Base-by-base conservation (phyloP, 2,888 invertebrate species). In the Dinocampus coccinellae region DNA sequence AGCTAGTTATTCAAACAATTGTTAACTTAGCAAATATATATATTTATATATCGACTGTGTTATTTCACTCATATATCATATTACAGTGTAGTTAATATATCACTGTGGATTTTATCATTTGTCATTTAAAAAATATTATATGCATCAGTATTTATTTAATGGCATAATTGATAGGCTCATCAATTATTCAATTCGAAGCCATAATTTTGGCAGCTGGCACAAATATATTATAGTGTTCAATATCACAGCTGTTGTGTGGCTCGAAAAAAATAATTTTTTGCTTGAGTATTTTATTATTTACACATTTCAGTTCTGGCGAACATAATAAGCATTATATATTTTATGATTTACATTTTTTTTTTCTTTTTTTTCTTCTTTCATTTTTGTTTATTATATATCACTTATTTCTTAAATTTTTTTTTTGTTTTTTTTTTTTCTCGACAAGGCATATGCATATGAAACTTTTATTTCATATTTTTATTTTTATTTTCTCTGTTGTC, bases 61-160 rank as follows among this genome's bases (percentile, higher is more conserved):
- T 24, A 20, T 53, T 47, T 16, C 7, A 3, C 52, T 47, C 22
- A 22, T 3, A 11, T 53, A 22, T 53, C 7, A 1, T 22, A 22
- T 22, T 22, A 22, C 11, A 10, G 26, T 24, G 24, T 26, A 11
- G 10, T 4, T 0, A 24, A 26, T 26, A 53, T 55, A n/a, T 55
- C 2, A 11, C 2, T 29, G 11, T 26, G 9, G 11, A 55, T 55
- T 55, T 61, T 67, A 73, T 70, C 69, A 61, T 62, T 69, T 71
- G 63, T 61, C 63, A 68, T 70, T 71, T 55, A 10, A 69, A 58
- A 73, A 71, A 66, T 72, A 73, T 20, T 73, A 73, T 75, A 65
- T 74, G 69, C 75, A 70, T 68, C 61, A 47, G 69, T 36, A 55
- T 65, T 72, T 58, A 73, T 58, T 34, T 20, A 13, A 36, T 39